A percentile compares a stretch with the other conserved stretches of the same genome.
These are phyloP conservation scores for Carollia perspicillata DNA, from an alignment of 2,113 vertebrate species.

Conservation along the genomic window DNA sequence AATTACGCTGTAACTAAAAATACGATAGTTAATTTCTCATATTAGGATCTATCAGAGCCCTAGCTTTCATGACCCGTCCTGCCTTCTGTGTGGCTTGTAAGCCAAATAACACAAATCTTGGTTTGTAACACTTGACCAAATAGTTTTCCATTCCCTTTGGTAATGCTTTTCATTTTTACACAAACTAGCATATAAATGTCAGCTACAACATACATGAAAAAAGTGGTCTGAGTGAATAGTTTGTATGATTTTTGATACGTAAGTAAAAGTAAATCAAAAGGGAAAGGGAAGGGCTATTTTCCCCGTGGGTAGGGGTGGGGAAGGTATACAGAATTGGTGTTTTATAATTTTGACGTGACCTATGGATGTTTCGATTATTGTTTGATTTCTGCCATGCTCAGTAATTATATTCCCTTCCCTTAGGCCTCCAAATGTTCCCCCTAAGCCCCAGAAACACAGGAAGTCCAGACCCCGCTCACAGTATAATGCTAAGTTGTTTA, in stretches of 20 bases:
- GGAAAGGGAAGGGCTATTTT: background rate
- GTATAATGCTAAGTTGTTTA: slow-evolving; percentile 96
- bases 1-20: background rate
- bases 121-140: background rate
- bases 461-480: slow-evolving; percentile 92
- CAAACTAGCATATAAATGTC: background rate
- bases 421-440: slow-evolving; percentile 93
- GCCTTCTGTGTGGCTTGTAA: background rate
- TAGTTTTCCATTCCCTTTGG: background rate
- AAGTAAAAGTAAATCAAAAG: background rate
- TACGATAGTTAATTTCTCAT: background rate
- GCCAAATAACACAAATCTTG: background rate
- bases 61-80: background rate
- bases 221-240: background rate
- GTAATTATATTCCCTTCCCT: slow-evolving; percentile 88
- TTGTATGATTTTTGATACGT: background rate
- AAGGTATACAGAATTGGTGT: background rate
- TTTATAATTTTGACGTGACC: slow-evolving; percentile 68
- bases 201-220: background rate
- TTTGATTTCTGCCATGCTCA: slow-evolving; percentile 77
- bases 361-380: slow-evolving; percentile 72
- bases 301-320: background rate
- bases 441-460: slow-evolving; percentile 92
- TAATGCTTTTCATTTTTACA: background rate
- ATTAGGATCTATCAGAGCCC: background rate